Evolutionary conservation across 2,888 invertebrate genomes (phyloP), one percentile per base, ranked within the genome.

Genomic region (Catocala sponsa): DNA sequence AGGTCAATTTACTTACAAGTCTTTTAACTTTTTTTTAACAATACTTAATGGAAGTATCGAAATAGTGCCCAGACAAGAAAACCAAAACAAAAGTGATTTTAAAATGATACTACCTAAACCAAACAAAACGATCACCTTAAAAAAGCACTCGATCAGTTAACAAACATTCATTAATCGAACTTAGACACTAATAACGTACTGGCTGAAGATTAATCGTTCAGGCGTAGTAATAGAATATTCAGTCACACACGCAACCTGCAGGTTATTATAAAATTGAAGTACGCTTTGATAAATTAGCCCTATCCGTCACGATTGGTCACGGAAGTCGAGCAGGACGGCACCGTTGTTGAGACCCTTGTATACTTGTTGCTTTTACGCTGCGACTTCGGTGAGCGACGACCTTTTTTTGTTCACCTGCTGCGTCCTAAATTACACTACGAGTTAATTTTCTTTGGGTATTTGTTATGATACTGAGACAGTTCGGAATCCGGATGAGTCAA

Each of bases 241-340:
- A 90, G 91, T 92, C 90, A 90, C 90, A 91, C 91, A 92, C 90
- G 91, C 91, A 90, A 91, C 89, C 88, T 88, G 86, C 87, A 80
- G 83, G 88, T 89, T 89, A 89, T 89, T 91, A 90, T 91, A 91
- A 91, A 93, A 92, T 91, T 92, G 92, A 91, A 90, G 89, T 88
- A 84, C 77, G 81, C 78, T 87, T 88, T 92, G 91, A 94, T 93
- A 92, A 91, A 94, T 93, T 90, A 89, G 88, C 81, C 86, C 88
- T 91, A 93, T 94, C 88, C 90, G 90, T 93, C 93, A 92, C 88
- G 85, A 94, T 94, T 94, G 91, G 93, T 91, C 91, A 92, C 91
- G 93, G 93, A 91, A 91, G 83, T 81, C 78, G 81, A 71, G 73
- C 64, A 66, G 68, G 64, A 67, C 65, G 65, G 68, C 62, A 67